Conservation (phyloP, 2,797 vertebrate species). For the Argyrosomus regius region DNA sequence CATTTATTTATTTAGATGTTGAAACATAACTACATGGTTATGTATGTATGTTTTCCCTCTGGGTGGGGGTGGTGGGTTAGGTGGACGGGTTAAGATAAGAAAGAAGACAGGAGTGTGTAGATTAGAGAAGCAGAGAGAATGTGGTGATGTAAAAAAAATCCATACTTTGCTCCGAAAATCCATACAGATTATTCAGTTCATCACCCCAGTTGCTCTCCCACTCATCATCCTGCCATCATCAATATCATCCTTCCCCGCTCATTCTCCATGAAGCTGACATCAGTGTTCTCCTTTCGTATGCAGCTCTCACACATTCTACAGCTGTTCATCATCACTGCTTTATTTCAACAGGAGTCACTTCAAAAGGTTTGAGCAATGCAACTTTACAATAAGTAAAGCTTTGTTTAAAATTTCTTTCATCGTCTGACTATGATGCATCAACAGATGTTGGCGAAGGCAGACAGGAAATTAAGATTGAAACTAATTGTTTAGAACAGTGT, state of each 20-base stretch:
- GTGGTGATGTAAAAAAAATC: background rate
- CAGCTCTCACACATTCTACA: background rate
- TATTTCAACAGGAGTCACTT: background rate
- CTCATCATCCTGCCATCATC: background rate
- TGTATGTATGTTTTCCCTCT: background rate
- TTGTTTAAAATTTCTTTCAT: too few species aligned
- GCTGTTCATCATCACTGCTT: background rate
- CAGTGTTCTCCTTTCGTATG: background rate
- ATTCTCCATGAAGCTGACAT: background rate
- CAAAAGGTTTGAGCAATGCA: background rate
- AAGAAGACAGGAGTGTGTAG: background rate
- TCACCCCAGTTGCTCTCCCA: background rate
- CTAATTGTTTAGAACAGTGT: too few species aligned
- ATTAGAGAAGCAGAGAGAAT: constrained; percentile 3
- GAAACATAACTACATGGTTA: background rate
- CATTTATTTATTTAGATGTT: background rate
- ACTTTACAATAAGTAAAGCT: too few species aligned
- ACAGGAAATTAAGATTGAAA: too few species aligned
- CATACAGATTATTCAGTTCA: constrained; percentile 16
- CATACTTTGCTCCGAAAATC: constrained; percentile 8
- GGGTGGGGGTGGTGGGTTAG: background rate
- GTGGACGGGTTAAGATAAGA: background rate
- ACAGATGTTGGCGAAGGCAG: too few species aligned
- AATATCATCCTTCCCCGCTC: background rate
- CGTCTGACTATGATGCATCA: too few species aligned